Base-by-base conservation (phyloP, 2,888 invertebrate species). In the Torymus aiolomorphi region DNA sequence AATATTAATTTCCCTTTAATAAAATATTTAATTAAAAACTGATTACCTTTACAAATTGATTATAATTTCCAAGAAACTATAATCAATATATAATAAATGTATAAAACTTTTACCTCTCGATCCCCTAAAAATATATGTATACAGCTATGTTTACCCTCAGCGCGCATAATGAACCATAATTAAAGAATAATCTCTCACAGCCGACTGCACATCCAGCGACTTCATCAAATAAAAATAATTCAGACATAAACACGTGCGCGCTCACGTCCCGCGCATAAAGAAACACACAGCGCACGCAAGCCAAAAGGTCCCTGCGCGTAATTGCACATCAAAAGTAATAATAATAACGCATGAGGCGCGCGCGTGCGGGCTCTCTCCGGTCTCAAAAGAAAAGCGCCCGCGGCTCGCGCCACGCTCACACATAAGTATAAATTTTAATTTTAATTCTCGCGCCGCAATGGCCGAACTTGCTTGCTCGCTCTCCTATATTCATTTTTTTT, bases 311-410 rank as follows among this genome's bases (percentile, higher is more conserved):
- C 61, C 18, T 49, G 51, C 12, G 49, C 65, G 49, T 65, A 59
- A 57, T 74, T n/a, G 24, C 24, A 69, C 56, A 54, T 70, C 2
- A 70, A 70, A 42, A 59, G 31, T 77, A 77, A 77, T 77, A 77
- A 77, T 72, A 42, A 42, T 42, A 42, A 5, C 31, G 31, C 31
- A 31, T 14, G n/a, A n/a, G n/a, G 62, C 72, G 66, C 76, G 31
- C 56, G 1, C 66, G 52, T 42, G 13, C 65, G 24, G n/a, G 56
- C 24, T 42, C 31, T 31, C 31, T 31, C 31, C 5, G 31, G 24
- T 20, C 51, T 51, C 49, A 69, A 65, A 71, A 70, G 77, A 65
- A 77, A 71, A 71, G 16, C 51, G 77, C 77, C 76, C 42, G 42
- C 42, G 63, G 52, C 61, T 20, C 49, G 31, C 57, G 13, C 51